These are phyloP conservation scores for Podilymbus podiceps DNA, from an alignment of 2,113 vertebrate species.

Conservation along the genomic window DNA sequence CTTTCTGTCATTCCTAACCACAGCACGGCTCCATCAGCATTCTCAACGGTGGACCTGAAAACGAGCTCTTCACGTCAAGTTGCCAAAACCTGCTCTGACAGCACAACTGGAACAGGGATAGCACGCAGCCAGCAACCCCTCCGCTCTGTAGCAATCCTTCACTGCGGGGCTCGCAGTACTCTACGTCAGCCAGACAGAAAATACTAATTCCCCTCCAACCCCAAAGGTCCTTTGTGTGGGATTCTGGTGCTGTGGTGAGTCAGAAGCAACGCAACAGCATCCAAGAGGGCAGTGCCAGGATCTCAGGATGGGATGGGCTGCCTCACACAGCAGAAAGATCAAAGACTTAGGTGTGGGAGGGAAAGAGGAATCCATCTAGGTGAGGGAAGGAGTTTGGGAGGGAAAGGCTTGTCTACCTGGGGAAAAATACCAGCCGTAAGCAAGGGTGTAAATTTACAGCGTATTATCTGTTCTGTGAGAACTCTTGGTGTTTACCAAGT, in stretches of 20 bases:
- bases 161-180: not conserved
- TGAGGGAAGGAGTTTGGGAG: not conserved
- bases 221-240: not conserved
- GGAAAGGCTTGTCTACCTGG: slow-evolving; percentile 11
- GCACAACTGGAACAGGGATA: not conserved
- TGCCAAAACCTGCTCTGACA: not conserved
- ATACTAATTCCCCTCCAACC: not conserved
- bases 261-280: slow-evolving; percentile 26
- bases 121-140: not conserved
- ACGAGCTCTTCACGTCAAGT: not conserved
- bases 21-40: not conserved
- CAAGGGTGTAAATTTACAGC: not conserved
- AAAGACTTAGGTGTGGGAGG: slow-evolving; percentile 56
- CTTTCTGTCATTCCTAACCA: not conserved
- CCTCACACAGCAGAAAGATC: slow-evolving; percentile 52
- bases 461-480: slow-evolving; percentile 4
- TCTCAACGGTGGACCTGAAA: not conserved
- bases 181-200: not conserved
- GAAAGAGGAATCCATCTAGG: not conserved
- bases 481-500: not conserved
- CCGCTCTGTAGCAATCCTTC: not conserved
- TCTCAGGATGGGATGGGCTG: slow-evolving; percentile 12
- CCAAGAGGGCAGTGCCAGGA: slow-evolving; percentile 24
- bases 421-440: not conserved
- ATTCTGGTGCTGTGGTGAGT: slow-evolving; percentile 2